Evolutionary conservation across 2,888 invertebrate species (phyloP), one percentile per base, ranked within the genome.

Genomic region (Pherbina coryleti): DNA sequence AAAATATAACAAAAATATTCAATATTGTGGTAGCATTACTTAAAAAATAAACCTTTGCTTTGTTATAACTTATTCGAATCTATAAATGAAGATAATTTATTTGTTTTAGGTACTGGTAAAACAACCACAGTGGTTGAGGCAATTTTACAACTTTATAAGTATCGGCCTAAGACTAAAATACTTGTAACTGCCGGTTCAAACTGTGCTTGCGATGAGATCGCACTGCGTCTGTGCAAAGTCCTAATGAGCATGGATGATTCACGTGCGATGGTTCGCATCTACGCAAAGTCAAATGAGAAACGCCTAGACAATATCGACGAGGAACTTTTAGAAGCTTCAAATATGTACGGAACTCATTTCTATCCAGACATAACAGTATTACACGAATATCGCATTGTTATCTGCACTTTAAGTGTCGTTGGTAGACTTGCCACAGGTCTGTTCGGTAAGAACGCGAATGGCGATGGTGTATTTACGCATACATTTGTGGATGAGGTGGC

Each of bases 401-500:
- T 95, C 11, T 91, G 92, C 60, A 95, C 95, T 0, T 90, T 94
- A 67, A 88, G 91, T 14, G 91, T 92, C 60, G 91, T 92, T 28
- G 93, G 87, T 0, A 87, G 85, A 82, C 80, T 88, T 19, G 82
- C 92, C 5, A 91, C 92, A 8, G 93, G 88, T 0, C 81, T 81
- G 19, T 86, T 88, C 71, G 87, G 86, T 0, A 73, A 79, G 3
- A 70, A 74, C 3, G 75, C 72, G 11, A 28, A 72, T 5, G 79
- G 81, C 76, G 25, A 71, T 37, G 72, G 71, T 19, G 78, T 85
- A 5, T 94, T 94, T 86, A 91, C 92, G 1, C 93, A 95, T 85
- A 90, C 94, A 9, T 94, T 95, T 85, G 91, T 95, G 66, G 95
- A 95, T 85, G 95, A 95, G 90, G 94, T 93, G 19, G 95, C 94